phyloP scores from a whole-genome alignment of 2,113 vertebrate species.

The Anarrhichthys ocellatus region DNA sequence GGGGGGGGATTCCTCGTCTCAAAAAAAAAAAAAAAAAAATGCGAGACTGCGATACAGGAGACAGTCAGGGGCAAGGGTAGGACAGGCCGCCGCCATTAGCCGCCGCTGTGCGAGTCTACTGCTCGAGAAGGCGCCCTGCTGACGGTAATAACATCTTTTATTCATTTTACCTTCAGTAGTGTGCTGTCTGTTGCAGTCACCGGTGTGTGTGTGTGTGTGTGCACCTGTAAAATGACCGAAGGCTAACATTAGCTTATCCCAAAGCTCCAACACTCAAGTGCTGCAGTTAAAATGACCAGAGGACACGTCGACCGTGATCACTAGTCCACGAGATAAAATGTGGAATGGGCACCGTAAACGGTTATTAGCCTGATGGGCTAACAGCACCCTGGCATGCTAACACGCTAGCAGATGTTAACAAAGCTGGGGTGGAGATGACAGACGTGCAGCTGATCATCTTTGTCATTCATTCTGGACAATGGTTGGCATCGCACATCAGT shows the following conservation, averaged over 20 bases:
- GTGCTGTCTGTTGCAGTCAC: slow-evolving; percentile 7
- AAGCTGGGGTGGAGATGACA: slow-evolving; percentile 43
- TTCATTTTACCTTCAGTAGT: slow-evolving; percentile 17
- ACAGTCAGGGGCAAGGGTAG: slow-evolving; percentile 77
- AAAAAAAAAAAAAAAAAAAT: slow-evolving; percentile 77
- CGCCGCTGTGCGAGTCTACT: slow-evolving; percentile 67
- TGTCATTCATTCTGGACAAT: slow-evolving; percentile 7
- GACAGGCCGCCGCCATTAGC: slow-evolving; percentile 84
- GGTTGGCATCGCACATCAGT: background rate
- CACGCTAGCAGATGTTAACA: slow-evolving; percentile 21
- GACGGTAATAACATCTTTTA: slow-evolving; percentile 78
- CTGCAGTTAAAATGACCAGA: slow-evolving; percentile 38
- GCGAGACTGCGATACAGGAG: slow-evolving; percentile 79
- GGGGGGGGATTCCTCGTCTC: slow-evolving; percentile 59
- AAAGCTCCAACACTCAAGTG: slow-evolving; percentile 16
- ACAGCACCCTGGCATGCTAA: background rate
- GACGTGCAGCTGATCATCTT: slow-evolving; percentile 45
- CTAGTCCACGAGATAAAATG: slow-evolving; percentile 5
- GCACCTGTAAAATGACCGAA: slow-evolving; percentile 32
- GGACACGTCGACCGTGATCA: slow-evolving; percentile 10
- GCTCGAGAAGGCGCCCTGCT: slow-evolving; percentile 71
- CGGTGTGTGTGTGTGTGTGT: slow-evolving; percentile 17
- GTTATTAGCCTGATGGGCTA: background rate
- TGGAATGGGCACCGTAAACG: background rate
- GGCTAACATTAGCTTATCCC: slow-evolving; percentile 49